Percentiles rank a stretch among this genome's conserved stretches.
Conservation (phyloP, 2,888 invertebrate genomes). For the Spisula solida region DNA sequence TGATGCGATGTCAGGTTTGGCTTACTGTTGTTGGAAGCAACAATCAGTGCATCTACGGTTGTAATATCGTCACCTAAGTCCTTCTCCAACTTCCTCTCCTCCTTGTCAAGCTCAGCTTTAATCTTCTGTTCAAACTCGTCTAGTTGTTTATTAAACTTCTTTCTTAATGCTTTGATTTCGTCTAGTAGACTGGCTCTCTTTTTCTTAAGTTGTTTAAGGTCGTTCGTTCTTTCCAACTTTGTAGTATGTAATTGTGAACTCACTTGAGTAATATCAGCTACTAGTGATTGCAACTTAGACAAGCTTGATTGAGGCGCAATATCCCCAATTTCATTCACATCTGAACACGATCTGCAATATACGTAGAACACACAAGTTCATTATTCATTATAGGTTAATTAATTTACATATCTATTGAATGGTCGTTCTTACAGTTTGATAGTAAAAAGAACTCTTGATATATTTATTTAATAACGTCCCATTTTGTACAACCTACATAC, state of each 20-base stretch:
- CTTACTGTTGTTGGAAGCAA: neutral
- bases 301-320: neutral
- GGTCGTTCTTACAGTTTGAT: too few species aligned
- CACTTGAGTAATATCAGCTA: neutral
- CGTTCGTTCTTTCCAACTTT: neutral
- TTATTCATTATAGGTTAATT: too few species aligned
- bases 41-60: neutral
- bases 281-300: neutral
- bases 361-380: too few species aligned
- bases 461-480: too few species aligned
- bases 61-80: neutral
- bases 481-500: too few species aligned
- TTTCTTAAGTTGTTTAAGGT: neutral
- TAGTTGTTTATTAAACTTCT: neutral
- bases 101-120: neutral
- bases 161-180: neutral
- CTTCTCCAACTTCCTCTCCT: neutral
- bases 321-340: neutral
- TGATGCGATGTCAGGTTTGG: neutral
- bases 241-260: neutral
- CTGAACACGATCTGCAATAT: neutral
- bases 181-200: neutral
- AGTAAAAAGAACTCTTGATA: too few species aligned
- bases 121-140: neutral
- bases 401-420: too few species aligned